Conservation (phyloP, 2,888 invertebrate genomes). For the Iphiclides podalirius region DNA sequence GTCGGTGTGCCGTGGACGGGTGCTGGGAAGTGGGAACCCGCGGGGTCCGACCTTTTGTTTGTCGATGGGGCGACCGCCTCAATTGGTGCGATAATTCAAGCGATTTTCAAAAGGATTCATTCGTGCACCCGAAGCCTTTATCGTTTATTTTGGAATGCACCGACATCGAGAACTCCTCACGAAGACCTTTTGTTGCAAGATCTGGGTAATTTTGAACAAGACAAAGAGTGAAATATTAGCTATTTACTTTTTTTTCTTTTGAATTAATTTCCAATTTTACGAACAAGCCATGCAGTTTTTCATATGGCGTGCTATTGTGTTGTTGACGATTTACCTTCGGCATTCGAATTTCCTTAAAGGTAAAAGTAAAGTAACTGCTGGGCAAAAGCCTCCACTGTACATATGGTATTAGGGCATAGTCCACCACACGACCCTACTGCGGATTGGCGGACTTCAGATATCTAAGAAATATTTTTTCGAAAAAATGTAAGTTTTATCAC, state of each 20-base stretch:
- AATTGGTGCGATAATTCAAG: conserved; percentile 18
- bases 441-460: no score
- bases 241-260: not conserved
- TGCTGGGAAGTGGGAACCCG: conserved; percentile 40
- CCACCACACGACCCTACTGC: no score
- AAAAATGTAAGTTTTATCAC: no score
- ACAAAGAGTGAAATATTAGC: conserved; percentile 2
- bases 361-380: no score
- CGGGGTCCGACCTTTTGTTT: conserved; percentile 64
- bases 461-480: no score
- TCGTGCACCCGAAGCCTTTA: not conserved
- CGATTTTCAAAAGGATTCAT: conserved; percentile 20
- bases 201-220: conserved; percentile 9
- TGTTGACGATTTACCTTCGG: no score
- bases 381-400: no score
- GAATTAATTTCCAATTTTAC: not conserved
- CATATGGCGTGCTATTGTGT: no score
- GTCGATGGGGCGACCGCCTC: conserved; percentile 44
- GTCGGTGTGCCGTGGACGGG: conserved; percentile 28
- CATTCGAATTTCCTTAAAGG: no score
- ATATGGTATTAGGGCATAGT: no score
- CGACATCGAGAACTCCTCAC: not conserved
- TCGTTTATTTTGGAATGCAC: conserved; percentile 18
- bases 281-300: not conserved
- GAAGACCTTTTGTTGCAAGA: conserved; percentile 12